Evolutionary conservation across 2,888 invertebrate genomes (phyloP).

Genomic region (Pyralis farinalis): DNA sequence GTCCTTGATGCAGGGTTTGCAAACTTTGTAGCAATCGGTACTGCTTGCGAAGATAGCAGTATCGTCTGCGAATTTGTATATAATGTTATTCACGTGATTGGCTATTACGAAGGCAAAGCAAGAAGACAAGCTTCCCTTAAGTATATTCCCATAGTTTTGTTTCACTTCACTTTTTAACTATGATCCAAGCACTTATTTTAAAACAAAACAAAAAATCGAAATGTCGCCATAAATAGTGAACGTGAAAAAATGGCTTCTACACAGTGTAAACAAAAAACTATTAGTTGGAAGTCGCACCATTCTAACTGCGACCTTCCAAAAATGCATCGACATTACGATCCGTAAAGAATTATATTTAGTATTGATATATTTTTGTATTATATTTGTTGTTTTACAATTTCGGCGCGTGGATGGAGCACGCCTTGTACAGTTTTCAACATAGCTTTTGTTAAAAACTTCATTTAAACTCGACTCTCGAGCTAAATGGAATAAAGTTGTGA

Average conservation of each 20-base stretch:
- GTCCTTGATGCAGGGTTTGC: no score
- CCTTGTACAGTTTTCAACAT: slow-evolving; percentile 24
- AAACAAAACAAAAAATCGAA: slow-evolving; percentile 16
- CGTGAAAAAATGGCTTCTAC: slow-evolving; percentile 7
- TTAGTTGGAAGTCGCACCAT: slow-evolving; percentile 30
- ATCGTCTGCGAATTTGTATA: no score
- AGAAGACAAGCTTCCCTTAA: no score
- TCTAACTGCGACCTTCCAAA: slow-evolving; percentile 53
- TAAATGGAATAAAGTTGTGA: no score
- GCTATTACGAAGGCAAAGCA: no score
- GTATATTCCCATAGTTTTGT: no score
- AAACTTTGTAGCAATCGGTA: no score
- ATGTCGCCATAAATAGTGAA: slow-evolving; percentile 16
- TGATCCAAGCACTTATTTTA: slow-evolving; percentile 3
- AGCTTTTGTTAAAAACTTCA: slow-evolving; percentile 1
- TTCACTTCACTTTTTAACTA: background rate
- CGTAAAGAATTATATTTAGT: slow-evolving; percentile 59
- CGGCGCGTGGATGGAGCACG: slow-evolving; percentile 66
- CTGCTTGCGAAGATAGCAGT: no score
- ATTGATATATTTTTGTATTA: slow-evolving; percentile 37
- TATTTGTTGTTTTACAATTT: slow-evolving; percentile 52
- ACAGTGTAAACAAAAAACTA: slow-evolving; percentile 25
- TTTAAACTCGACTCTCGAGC: background rate
- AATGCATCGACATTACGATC: slow-evolving; percentile 44
- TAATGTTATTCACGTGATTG: no score